A percentile compares a stretch with the other conserved stretches of the same genome.
Conservation (phyloP, 2,888 invertebrate species). For the Sialis lutaria region DNA sequence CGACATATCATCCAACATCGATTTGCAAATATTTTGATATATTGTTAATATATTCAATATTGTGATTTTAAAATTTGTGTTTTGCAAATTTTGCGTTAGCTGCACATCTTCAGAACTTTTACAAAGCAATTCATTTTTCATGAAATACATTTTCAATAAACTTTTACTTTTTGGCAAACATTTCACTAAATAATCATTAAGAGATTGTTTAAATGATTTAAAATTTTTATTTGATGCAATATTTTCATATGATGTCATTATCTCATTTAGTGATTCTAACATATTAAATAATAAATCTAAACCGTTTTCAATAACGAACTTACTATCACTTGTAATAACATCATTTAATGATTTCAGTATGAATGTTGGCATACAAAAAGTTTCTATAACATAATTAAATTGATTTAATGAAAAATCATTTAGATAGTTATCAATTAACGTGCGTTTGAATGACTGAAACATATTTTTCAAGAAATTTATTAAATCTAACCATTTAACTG, state of each 20-base stretch:
- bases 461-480: constrained; percentile 29
- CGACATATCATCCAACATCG: constrained; percentile 25
- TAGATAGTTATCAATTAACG: constrained; percentile 29
- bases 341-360: constrained; percentile 29
- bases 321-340: constrained; percentile 21
- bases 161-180: background rate
- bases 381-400: constrained; percentile 31
- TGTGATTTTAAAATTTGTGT: background rate
- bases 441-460: constrained; percentile 28
- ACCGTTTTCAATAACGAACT: constrained; percentile 4
- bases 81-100: background rate
- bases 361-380: constrained; percentile 30
- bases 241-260: too few species aligned
- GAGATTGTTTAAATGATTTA: background rate
- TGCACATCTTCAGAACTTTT: background rate
- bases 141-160: background rate
- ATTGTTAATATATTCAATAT: constrained; percentile 36
- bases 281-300: constrained; percentile 4
- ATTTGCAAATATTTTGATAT: constrained; percentile 32
- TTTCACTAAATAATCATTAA: constrained; percentile 1
- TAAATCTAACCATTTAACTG: constrained; percentile 34
- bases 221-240: background rate
- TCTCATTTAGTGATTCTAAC: too few species aligned
- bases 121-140: background rate
- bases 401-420: constrained; percentile 30